Conservation (phyloP, 2,797 vertebrate genomes). For the Psittacula echo region DNA sequence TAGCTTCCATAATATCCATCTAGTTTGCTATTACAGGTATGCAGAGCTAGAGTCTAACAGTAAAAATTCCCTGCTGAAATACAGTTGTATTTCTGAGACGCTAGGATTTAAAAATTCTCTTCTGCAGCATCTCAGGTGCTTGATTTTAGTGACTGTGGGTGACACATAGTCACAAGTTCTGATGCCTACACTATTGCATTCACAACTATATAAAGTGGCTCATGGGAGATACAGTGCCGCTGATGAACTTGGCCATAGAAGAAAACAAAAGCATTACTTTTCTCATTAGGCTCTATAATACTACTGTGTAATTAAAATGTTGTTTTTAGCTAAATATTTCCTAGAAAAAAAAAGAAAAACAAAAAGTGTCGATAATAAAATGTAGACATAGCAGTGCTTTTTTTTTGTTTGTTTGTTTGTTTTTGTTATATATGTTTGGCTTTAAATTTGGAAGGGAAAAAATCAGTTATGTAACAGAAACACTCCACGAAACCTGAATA, state of each 20-base stretch:
- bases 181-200: neutral
- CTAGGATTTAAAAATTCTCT: neutral
- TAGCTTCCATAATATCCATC: neutral
- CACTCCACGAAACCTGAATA: neutral
- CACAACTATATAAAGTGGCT: neutral
- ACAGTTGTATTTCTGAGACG: neutral
- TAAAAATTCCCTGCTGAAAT: neutral
- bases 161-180: neutral
- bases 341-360: neutral
- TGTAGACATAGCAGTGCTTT: neutral
- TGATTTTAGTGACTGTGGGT: neutral
- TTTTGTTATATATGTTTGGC: neutral
- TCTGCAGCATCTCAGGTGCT: neutral
- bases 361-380: neutral
- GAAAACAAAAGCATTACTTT: neutral
- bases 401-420: slow-evolving; percentile 14
- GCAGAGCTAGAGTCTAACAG: neutral
- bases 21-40: neutral
- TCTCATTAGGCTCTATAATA: neutral
- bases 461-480: neutral
- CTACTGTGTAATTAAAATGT: neutral
- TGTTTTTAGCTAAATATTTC: neutral
- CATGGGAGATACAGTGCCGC: neutral
- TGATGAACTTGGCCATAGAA: neutral
- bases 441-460: neutral